A percentile compares a stretch with the other conserved stretches of the same genome.
Conservation (phyloP, 2,888 invertebrate species). For the Mylabris sibirica region DNA sequence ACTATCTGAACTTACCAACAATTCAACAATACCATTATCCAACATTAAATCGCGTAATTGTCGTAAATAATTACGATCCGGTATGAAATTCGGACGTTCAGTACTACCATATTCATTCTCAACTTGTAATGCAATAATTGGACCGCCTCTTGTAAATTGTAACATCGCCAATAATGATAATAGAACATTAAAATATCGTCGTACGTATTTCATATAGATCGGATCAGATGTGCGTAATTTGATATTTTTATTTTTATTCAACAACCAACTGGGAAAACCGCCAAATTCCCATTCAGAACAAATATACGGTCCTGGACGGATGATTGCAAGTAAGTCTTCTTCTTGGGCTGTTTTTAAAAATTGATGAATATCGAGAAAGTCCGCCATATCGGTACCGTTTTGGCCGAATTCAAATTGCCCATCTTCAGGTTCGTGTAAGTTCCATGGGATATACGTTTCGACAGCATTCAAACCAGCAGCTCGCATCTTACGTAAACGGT, state of each 20-base stretch:
- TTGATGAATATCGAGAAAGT: slow-evolving; percentile 66
- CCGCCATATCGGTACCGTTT: slow-evolving; percentile 66
- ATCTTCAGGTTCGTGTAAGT: slow-evolving; percentile 78
- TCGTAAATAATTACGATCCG: slow-evolving; percentile 55
- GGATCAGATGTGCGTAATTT: slow-evolving; percentile 58
- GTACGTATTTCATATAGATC: slow-evolving; percentile 61
- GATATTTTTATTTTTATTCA: slow-evolving; percentile 62
- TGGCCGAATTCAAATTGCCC: slow-evolving; percentile 64
- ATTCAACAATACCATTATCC: slow-evolving; percentile 58
- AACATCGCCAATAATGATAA: slow-evolving; percentile 62
- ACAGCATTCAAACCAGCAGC: slow-evolving; percentile 88
- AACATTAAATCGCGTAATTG: slow-evolving; percentile 55
- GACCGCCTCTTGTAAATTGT: slow-evolving; percentile 75
- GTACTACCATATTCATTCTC: slow-evolving; percentile 54
- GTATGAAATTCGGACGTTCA: slow-evolving; percentile 16
- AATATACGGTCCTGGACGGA: slow-evolving; percentile 91
- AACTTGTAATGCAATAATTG: slow-evolving; percentile 80
- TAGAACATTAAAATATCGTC: slow-evolving; percentile 73
- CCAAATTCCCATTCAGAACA: slow-evolving; percentile 86
- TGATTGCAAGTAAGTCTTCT: slow-evolving; percentile 73
- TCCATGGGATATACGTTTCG: slow-evolving; percentile 88
- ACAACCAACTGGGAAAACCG: slow-evolving; percentile 56
- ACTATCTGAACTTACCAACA: slow-evolving; percentile 63
- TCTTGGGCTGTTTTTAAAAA: slow-evolving; percentile 77
- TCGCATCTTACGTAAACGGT: slow-evolving; percentile 76